These are phyloP conservation scores for Papilio polyxenes DNA, from an alignment of 1,140 invertebrate species.

Conservation along the genomic window DNA sequence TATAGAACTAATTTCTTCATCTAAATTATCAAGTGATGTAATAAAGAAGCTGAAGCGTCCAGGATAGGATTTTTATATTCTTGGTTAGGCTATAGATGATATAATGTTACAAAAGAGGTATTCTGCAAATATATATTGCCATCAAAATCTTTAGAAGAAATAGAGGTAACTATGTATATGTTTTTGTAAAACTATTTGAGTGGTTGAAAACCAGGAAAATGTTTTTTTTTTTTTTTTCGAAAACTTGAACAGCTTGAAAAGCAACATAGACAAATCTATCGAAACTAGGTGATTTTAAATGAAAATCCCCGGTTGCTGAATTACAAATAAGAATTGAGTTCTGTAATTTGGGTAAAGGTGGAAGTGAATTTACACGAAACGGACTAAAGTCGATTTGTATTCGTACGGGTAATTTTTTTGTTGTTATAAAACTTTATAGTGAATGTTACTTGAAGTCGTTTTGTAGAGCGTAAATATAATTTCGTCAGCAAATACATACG, in stretches of 20 bases:
- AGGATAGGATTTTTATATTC: no score
- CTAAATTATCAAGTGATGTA: no score
- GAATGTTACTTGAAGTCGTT: neutral
- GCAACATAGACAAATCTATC: neutral
- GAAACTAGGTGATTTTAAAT: slow-evolving; percentile 1
- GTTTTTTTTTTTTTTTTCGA: neutral
- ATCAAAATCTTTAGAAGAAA: no score
- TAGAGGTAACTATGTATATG: no score
- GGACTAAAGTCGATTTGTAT: neutral
- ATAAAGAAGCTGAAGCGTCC: no score
- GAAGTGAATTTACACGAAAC: neutral
- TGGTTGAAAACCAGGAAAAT: neutral
- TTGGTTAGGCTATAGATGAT: no score
- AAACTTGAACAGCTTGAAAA: neutral
- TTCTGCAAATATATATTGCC: no score
- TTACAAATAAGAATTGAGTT: slow-evolving; percentile 11
- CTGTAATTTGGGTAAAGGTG: neutral
- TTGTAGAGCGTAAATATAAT: no score
- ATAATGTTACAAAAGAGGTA: no score
- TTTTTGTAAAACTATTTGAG: no score
- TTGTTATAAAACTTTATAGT: neutral
- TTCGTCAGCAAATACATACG: neutral
- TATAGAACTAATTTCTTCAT: no score
- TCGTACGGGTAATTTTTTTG: neutral
- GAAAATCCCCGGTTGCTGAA: slow-evolving; percentile 1